A percentile compares a stretch with the other conserved stretches of the same genome.
These are phyloP conservation scores for Dendroctonus valens DNA, from an alignment of 1,140 invertebrate genomes.

Conservation along the genomic window DNA sequence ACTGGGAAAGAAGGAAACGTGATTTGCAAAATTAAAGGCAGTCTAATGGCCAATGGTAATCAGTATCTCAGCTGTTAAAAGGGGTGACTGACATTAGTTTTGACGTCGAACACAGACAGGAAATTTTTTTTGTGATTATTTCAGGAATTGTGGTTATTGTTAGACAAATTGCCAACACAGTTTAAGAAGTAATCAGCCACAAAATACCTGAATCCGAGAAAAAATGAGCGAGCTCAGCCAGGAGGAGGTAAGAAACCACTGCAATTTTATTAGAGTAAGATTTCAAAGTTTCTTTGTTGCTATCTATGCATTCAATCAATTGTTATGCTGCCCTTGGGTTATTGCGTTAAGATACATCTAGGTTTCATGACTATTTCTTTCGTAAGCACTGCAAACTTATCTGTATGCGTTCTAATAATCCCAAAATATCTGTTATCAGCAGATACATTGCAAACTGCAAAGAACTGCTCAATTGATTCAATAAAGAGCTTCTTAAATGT, in stretches of 20 bases:
- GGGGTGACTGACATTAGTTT: conserved; percentile 46
- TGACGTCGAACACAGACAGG: conserved; percentile 40
- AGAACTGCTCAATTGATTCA: not conserved
- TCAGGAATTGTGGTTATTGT: conserved; percentile 23
- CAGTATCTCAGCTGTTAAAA: conserved; percentile 44
- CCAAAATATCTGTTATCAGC: not conserved
- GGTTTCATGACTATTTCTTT: not conserved
- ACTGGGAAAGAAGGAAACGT: no score
- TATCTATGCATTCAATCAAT: conserved; percentile 12
- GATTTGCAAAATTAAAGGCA: not conserved
- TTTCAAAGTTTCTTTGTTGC: conserved; percentile 31
- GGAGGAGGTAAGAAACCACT: conserved; percentile 64
- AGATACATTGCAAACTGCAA: not conserved
- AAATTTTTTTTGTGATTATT: conserved; percentile 38
- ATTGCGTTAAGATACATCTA: not conserved
- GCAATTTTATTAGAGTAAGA: conserved; percentile 9
- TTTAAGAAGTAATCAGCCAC: not conserved
- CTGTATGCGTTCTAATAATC: not conserved
- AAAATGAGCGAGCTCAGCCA: conserved; percentile 69
- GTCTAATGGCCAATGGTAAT: conserved; percentile 32
- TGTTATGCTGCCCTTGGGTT: conserved; percentile 8
- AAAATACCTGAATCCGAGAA: conserved; percentile 12
- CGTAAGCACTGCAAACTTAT: not conserved
- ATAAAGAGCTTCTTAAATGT: not conserved
- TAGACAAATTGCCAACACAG: conserved; percentile 1